Base-by-base conservation (phyloP, 64 coral and sea anemone species). In the Catalaphyllia jardinei region DNA sequence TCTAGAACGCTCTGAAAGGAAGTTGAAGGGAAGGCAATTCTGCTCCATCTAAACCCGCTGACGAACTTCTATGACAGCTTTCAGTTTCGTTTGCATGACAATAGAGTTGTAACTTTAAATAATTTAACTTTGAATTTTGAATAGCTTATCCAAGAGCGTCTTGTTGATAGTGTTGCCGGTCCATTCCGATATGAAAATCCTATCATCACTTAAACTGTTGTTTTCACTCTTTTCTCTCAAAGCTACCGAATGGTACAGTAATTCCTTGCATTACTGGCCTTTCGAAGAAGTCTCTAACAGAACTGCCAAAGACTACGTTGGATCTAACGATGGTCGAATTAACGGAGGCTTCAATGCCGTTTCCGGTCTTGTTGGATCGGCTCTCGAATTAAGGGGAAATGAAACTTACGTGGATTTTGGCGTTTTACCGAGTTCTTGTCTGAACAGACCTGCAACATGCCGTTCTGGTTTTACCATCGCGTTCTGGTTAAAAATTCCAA, bases 401-500 rank as follows among this genome's bases (percentile, higher is more conserved):
- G 52, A 77, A 19, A 90, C 95, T 5, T 93, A 49, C 12, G 61
- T 96, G 24, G 88, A 96, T 29, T 82, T 96, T 22, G 91, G 91
- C 16, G 75, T 90, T 15, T 31, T 96, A 62, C 62, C 89, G 10
- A 71, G 77, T 59, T 80, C 88, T n/a, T 96, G 95, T 75, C 62
- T 96, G 4, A 80, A 62, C 46, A 63, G 81, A 46, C 95, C 95
- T 33, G 82, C 74, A 20, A 82, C 88, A 5, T 96, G 95, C 39
- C 60, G 29, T 11, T 75, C 82, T 11, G 95, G 91, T 17, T 88
- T 91, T 78, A 93, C 91, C 1, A 60, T 96, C 27, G 89, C 92
- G 60, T 93, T 96, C 64, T 96, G 95, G 95, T 27, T 96, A 4
- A 96, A 93, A 62, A 79, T 96, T 31, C 91, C 88, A 10, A 71